phyloP scores from a whole-genome alignment of 2,113 vertebrate genomes.

The Prunella fulvescens region DNA sequence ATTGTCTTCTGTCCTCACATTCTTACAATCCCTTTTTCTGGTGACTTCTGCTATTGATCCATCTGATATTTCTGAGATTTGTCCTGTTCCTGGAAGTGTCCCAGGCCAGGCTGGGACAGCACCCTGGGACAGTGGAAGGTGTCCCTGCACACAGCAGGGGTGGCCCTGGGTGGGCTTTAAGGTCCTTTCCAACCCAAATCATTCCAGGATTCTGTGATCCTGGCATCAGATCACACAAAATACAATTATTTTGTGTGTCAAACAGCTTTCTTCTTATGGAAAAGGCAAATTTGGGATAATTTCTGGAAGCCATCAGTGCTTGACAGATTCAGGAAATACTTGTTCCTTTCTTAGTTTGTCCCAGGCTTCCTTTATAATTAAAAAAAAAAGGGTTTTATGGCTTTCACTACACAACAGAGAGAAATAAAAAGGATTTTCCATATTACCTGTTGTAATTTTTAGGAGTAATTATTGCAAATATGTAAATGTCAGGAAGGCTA shows the following conservation, averaged over 20 bases:
- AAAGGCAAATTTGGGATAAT: background rate
- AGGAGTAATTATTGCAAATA: background rate
- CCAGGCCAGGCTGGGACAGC: background rate
- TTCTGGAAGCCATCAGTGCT: background rate
- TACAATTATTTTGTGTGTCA: background rate
- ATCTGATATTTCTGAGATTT: background rate
- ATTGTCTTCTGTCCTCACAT: background rate
- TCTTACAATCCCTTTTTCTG: background rate
- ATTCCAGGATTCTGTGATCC: background rate
- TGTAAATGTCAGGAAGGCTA: background rate
- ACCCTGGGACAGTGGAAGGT: fast-evolving
- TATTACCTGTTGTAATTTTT: background rate
- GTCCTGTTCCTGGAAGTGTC: background rate
- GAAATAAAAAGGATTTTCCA: background rate
- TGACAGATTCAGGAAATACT: background rate
- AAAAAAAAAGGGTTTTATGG: background rate
- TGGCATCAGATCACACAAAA: background rate
- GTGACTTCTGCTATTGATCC: background rate
- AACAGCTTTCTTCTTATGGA: background rate
- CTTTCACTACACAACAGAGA: background rate
- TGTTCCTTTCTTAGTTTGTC: background rate
- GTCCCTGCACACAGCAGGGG: background rate
- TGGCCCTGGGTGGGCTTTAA: background rate
- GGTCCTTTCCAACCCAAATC: background rate
- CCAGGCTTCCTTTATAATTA: background rate